A percentile compares a stretch with the other conserved stretches of the same genome.
Conservation (phyloP, 2,888 invertebrate genomes). For the Drosophila stalkeri region DNA sequence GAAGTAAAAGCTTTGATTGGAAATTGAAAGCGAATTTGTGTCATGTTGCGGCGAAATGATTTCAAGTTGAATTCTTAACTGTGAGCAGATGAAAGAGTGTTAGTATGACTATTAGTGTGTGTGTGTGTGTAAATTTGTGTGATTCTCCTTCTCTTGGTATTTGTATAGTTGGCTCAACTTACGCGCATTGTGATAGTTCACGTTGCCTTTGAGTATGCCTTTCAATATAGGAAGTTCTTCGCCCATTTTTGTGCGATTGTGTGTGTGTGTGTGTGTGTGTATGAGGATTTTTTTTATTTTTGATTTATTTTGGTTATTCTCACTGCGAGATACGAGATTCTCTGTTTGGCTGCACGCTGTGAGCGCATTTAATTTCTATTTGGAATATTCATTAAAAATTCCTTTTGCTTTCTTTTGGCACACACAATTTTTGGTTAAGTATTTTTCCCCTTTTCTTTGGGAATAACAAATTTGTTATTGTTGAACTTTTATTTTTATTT, state of each 20-base stretch:
- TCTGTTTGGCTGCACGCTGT: constrained; percentile 40
- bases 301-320: constrained; percentile 14
- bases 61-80: neutral
- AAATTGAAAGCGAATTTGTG: constrained; percentile 62
- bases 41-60: constrained; percentile 21
- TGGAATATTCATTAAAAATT: constrained; percentile 57
- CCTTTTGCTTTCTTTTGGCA: constrained; percentile 68
- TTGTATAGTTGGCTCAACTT: constrained; percentile 86
- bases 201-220: constrained; percentile 95
- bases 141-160: neutral
- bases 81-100: constrained; percentile 1
- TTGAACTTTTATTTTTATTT: constrained; percentile 51
- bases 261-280: constrained; percentile 28
- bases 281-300: constrained; percentile 16
- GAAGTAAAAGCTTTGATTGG: constrained; percentile 31
- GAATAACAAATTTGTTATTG: neutral
- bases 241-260: constrained; percentile 88
- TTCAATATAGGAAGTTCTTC: constrained; percentile 96
- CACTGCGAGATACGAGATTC: constrained; percentile 48
- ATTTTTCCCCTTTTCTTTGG: constrained; percentile 7
- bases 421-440: constrained; percentile 65
- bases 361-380: constrained; percentile 48
- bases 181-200: constrained; percentile 97
- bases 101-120: neutral
- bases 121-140: neutral